Evolutionary conservation across 2,888 invertebrate species (phyloP), one percentile per base, ranked within the genome.

Genomic region (Aphrophora alni): DNA sequence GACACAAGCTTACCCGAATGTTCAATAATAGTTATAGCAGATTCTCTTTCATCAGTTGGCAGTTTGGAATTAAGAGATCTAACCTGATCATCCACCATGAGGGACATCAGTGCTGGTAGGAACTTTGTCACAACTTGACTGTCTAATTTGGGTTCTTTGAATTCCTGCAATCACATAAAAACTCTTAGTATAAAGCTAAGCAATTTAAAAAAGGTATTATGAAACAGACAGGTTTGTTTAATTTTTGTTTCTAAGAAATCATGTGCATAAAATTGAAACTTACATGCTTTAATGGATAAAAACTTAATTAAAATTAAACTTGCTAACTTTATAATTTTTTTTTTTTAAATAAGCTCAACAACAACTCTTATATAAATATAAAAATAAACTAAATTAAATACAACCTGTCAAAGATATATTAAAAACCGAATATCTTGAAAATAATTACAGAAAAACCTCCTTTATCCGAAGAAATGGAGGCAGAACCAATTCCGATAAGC

Each of bases 131-230:
- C 96, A 38, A 98, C 94, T 90, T 97, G 96, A 86, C 94, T 93
- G 86, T 98, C 98, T 81, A 98, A 90, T 89, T 97, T 97, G 0
- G 98, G 98, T 88, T 98, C 98, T 87, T 97, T 97, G 86, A 98
- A 98, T 85, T 96, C 95, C 89, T 96, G 95, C 8, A 84, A 82
- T 75, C 33, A 82, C 10, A 73, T 8, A 77, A 72, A 78, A 77
- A n/a, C n/a, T n/a, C 28, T 38, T 73, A 77, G 26, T 28, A 77
- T 33, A 73, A 69, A 73, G n/a, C 14, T 69, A 51, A 28, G 38
- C 0, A 69, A 24, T 14, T 26, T 79, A 25, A 69, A 33, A 44
- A 14, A 71, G 26, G 24, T 1, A 26, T 0, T 12, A 28, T n/a
- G 24, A 10, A 24, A n/a, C n/a, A n/a, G n/a, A n/a, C n/a, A 44